Conservation (phyloP, 2,113 vertebrate species). For the Anolis carolinensis region DNA sequence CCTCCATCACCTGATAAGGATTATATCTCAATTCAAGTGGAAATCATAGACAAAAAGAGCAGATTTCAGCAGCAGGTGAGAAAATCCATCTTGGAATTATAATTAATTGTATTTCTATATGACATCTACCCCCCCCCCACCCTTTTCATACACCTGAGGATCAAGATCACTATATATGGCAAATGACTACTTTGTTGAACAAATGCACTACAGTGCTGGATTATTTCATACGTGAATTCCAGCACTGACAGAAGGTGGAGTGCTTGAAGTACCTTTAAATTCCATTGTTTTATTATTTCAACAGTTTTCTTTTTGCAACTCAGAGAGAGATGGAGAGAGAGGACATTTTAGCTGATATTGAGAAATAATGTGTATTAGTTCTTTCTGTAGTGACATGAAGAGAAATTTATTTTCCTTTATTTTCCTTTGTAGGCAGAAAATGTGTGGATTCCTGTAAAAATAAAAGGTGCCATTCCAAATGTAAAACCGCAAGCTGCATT, state of each 20-base stretch:
- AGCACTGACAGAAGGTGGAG: too few relatives aligned
- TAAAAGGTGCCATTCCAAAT: conserved; percentile 75
- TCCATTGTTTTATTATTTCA: conserved; percentile 28
- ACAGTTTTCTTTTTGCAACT: conserved; percentile 34
- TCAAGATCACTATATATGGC: not conserved
- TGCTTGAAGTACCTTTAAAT: too few relatives aligned
- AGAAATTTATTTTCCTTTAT: conserved; percentile 20
- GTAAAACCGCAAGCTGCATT: conserved; percentile 71
- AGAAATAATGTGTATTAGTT: not conserved
- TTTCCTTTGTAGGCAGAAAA: conserved; percentile 70
- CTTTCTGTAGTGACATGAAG: not conserved
- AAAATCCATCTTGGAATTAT: conserved; percentile 6
- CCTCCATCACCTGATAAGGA: conserved; percentile 71
- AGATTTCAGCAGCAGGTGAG: conserved; percentile 70
- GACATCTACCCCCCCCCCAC: not conserved
- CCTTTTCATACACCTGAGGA: not conserved
- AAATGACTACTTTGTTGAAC: not conserved
- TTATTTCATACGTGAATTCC: not conserved
- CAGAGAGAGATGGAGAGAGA: not conserved
- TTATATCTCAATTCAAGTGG: conserved; percentile 75
- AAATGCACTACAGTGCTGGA: not conserved
- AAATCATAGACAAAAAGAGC: conserved; percentile 67
- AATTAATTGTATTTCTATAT: not conserved
- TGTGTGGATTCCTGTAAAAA: conserved; percentile 73
- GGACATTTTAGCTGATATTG: not conserved